Evolutionary conservation across 2,797 vertebrate genomes (phyloP).

Genomic region (Tadarida brasiliensis): DNA sequence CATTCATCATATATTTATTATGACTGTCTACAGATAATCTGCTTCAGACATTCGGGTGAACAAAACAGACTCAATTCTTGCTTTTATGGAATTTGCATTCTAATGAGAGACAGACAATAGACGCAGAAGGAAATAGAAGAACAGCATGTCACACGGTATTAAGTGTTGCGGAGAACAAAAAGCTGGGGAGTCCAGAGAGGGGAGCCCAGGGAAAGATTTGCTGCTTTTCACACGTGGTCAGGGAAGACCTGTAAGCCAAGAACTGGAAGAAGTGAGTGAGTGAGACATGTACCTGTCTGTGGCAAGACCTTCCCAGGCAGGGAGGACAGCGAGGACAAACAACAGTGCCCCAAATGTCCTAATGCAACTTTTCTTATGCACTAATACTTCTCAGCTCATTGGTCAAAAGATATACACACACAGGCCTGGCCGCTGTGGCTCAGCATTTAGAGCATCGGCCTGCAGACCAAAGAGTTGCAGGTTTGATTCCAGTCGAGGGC

Average conservation of each 20-base stretch:
- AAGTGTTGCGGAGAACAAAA: background rate
- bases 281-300: background rate
- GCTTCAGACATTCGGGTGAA: background rate
- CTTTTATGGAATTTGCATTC: constrained; percentile 25
- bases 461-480: too few species aligned
- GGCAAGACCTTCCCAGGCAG: background rate
- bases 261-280: background rate
- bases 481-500: too few species aligned
- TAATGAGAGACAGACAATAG: background rate
- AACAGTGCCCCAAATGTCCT: background rate
- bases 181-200: background rate
- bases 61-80: constrained; percentile 36
- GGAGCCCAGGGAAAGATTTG: too few species aligned
- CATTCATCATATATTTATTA: constrained; percentile 54
- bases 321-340: background rate
- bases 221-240: background rate
- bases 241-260: background rate
- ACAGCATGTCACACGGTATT: background rate
- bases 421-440: too few species aligned
- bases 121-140: background rate
- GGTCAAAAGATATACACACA: background rate
- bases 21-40: background rate
- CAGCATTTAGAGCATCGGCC: too few species aligned
- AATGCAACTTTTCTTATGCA: background rate
- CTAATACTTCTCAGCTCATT: background rate